Evolutionary conservation across 2,888 invertebrate genomes (phyloP), one percentile per base, ranked within the genome.

Genomic region (Perithous albicinctus): DNA sequence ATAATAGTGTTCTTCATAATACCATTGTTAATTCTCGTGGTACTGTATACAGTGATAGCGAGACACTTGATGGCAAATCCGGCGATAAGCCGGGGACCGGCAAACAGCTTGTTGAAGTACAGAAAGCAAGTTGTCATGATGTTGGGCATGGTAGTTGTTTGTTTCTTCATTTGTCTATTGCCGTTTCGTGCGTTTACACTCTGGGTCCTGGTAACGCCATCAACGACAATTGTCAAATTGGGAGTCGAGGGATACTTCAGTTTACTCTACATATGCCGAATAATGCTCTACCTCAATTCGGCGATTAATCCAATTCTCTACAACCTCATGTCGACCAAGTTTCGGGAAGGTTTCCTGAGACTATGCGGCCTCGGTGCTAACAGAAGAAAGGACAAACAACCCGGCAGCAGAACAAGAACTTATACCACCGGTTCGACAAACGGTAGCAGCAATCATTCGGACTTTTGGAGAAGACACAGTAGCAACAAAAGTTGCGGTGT

Each of bases 221-320:
- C 95, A 0, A 96, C 96, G 89, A 94, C 95, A 90, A 92, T 94
- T 51, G 90, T 94, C 64, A 90, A 95, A 63, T 94, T 97, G 88
- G 97, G 97, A 80, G 94, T 97, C 89, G 97, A 97, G 86, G 95
- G 95, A 73, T 98, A 97, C 93, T 97, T 96, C 93, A 96, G 96
- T 91, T 93, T 98, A 81, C 94, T 98, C 83, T 97, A 97, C 93
- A 96, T 97, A 93, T 96, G 96, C 90, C 95, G 98, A 86, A 96
- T 97, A 73, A 97, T 98, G 96, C 93, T 97, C 85, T 97, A 98
- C 93, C 94, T 98, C 72, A 98, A 98, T 93, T 98, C 98, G 63
- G 98, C 98, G 10, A 95, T 98, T 74, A 98, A 98, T 94, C 98
- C 98, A 10, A 97, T 98, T 88, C 93, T 98, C 69, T 98, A 98